Conservation (phyloP, 2,113 vertebrate genomes). For the Calidris pygmaea region DNA sequence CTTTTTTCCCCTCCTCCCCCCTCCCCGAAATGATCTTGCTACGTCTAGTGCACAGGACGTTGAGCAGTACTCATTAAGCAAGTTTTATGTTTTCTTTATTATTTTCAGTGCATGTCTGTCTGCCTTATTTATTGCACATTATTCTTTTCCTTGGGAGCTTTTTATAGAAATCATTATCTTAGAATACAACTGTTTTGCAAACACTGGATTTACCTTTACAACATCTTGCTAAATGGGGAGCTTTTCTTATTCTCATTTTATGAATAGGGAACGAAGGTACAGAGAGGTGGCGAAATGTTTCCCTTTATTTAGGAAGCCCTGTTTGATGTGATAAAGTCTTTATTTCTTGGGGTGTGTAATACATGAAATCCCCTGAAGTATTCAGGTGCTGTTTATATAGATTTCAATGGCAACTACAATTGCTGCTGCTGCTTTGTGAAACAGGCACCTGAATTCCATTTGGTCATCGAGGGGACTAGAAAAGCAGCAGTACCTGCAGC, state of each 20-base stretch:
- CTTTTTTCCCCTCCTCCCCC: background rate
- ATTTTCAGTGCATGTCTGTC: background rate
- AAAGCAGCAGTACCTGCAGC: background rate
- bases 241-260: background rate
- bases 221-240: background rate
- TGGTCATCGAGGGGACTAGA: background rate
- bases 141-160: background rate
- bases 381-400: background rate
- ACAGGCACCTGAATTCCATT: background rate
- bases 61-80: background rate
- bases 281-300: background rate
- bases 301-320: background rate
- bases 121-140: background rate
- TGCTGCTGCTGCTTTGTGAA: background rate
- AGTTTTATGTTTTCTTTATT: background rate
- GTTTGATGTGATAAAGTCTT: background rate
- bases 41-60: background rate
- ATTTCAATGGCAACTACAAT: background rate
- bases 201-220: background rate
- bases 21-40: background rate
- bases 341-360: background rate
- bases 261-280: background rate
- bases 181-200: background rate
- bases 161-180: background rate
- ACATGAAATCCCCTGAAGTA: background rate